phyloP scores from a whole-genome alignment of 2,888 invertebrate genomes.

The Tanytarsus gracilentus region DNA sequence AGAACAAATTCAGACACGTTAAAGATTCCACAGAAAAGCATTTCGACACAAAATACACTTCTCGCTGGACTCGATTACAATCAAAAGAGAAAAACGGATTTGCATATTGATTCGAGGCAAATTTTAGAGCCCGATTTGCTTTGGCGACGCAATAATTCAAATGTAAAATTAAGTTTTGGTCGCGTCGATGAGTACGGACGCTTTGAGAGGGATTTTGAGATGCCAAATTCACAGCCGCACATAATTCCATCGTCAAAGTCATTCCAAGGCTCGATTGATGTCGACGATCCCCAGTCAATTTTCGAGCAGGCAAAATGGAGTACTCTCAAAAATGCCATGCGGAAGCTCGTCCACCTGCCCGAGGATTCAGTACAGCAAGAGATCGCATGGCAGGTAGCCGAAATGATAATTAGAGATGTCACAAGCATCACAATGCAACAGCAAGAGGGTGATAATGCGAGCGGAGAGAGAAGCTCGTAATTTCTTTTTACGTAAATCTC shows the following conservation, averaged over 20 bases:
- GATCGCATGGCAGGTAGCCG: slow-evolving; percentile 94
- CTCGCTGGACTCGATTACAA: slow-evolving; percentile 55
- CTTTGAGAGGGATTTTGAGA: slow-evolving; percentile 85
- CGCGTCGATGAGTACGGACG: slow-evolving; percentile 80
- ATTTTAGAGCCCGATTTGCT: slow-evolving; percentile 79
- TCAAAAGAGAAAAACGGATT: slow-evolving; percentile 41
- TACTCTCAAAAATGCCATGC: slow-evolving; percentile 51
- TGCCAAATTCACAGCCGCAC: slow-evolving; percentile 37
- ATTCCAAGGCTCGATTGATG: slow-evolving; percentile 40
- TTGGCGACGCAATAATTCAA: slow-evolving; percentile 64
- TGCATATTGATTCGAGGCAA: slow-evolving; percentile 74
- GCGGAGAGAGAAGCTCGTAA: background rate
- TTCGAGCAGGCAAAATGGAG: slow-evolving; percentile 28
- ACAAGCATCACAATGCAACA: slow-evolving; percentile 65
- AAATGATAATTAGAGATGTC: slow-evolving; percentile 93
- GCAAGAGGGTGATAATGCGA: background rate
- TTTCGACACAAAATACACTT: slow-evolving; percentile 66
- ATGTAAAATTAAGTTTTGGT: slow-evolving; percentile 66
- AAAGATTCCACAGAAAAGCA: slow-evolving; percentile 59
- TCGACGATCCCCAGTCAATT: slow-evolving; percentile 38
- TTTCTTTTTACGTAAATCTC: background rate
- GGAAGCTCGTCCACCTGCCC: slow-evolving; percentile 70
- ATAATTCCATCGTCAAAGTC: slow-evolving; percentile 10
- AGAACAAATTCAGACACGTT: slow-evolving; percentile 68
- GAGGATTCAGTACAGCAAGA: slow-evolving; percentile 88